Conservation (phyloP, 2,113 vertebrate species). For the Eulemur macaco region DNA sequence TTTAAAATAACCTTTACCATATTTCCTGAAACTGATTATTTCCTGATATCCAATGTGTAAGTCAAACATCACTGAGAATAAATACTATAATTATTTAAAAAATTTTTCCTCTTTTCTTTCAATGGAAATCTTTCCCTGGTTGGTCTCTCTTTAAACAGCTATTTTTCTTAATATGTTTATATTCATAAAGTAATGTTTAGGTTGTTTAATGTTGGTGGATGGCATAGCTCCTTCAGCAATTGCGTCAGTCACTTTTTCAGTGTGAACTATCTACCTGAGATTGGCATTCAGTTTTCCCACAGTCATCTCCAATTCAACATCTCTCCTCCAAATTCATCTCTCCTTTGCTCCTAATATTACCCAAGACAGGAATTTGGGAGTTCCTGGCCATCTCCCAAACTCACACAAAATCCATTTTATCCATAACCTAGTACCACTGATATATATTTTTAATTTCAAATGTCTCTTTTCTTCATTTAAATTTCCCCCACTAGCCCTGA, state of each 20-base stretch:
- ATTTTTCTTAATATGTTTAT: not conserved
- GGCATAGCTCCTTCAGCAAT: not conserved
- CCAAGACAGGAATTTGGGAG: not conserved
- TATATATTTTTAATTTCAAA: not conserved
- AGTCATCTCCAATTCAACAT: not conserved
- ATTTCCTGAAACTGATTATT: not conserved
- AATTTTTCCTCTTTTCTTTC: not conserved
- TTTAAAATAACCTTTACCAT: not conserved
- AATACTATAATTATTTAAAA: not conserved
- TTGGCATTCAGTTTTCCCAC: not conserved
- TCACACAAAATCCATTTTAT: not conserved
- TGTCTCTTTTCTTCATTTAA: not conserved
- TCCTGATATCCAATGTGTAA: not conserved
- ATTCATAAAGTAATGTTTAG: not conserved
- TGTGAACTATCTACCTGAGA: not conserved
- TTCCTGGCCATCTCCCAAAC: not conserved
- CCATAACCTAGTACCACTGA: not conserved
- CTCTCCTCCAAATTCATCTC: not conserved
- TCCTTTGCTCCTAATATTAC: not conserved
- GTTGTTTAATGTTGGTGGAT: not conserved
- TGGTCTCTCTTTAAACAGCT: not conserved
- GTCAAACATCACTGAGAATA: not conserved
- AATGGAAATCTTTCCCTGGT: fast-evolving
- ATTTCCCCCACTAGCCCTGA: not conserved
- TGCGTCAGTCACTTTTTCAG: not conserved